These are phyloP conservation scores for Montipora foliosa DNA, from an alignment of 64 coral and sea anemone genomes.

Conservation along the genomic window DNA sequence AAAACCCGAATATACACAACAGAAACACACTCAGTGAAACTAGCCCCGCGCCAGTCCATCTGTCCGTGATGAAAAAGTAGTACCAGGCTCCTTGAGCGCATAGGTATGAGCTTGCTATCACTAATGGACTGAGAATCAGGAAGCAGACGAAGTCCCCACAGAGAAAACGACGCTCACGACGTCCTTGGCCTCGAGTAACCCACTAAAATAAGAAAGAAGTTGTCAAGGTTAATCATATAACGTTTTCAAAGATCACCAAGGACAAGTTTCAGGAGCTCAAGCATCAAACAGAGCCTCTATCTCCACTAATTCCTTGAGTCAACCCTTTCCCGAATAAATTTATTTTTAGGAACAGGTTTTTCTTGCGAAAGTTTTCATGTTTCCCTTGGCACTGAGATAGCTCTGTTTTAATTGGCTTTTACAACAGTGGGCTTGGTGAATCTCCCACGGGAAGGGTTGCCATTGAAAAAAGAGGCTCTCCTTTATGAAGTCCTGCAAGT, in stretches of 20 bases:
- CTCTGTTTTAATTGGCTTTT: too few relatives aligned
- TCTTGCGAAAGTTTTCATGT: too few relatives aligned
- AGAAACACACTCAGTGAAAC: conserved; percentile 77
- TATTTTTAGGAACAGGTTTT: too few relatives aligned
- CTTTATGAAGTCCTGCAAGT: too few relatives aligned
- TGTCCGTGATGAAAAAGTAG: conserved; percentile 68
- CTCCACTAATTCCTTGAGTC: too few relatives aligned
- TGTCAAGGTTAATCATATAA: background rate
- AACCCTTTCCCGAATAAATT: too few relatives aligned
- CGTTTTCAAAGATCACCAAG: background rate
- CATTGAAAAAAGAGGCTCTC: too few relatives aligned
- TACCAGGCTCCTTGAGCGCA: conserved; percentile 85
- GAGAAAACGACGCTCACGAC: conserved; percentile 82
- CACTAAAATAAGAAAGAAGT: conserved; percentile 54
- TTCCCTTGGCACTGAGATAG: too few relatives aligned
- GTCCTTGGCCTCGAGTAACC: conserved; percentile 66
- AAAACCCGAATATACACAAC: conserved; percentile 82
- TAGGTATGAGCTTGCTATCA: conserved; percentile 71
- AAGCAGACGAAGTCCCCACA: conserved; percentile 78
- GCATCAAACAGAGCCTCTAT: too few relatives aligned
- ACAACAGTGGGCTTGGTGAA: too few relatives aligned
- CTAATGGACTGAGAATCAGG: conserved; percentile 77
- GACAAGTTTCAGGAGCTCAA: background rate
- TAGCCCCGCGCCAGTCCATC: conserved; percentile 79
- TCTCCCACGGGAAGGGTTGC: too few relatives aligned